These are phyloP conservation scores for Dasysyrphus albostriatus DNA, from an alignment of 2,888 invertebrate genomes.

Conservation along the genomic window DNA sequence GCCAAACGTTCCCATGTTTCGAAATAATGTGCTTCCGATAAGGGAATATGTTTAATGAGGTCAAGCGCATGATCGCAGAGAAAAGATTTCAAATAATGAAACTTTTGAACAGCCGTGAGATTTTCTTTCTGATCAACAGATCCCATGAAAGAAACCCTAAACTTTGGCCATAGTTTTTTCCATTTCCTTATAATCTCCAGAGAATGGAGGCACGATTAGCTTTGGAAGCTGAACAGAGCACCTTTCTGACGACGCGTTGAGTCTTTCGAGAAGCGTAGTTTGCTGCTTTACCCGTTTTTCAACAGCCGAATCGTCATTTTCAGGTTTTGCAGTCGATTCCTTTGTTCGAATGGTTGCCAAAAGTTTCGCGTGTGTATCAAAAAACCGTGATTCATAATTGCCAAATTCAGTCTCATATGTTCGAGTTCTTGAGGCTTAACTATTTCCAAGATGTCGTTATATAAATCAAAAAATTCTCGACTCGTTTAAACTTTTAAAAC, in stretches of 20 bases:
- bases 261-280: too few relatives aligned
- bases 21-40: not conserved
- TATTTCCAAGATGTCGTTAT: not conserved
- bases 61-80: not conserved
- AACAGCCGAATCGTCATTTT: not conserved
- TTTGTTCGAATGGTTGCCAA: not conserved
- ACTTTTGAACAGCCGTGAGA: not conserved
- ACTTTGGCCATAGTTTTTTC: too few relatives aligned
- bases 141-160: conserved; percentile 1
- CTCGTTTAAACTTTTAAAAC: too few relatives aligned
- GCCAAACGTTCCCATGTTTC: conserved; percentile 1
- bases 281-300: not conserved
- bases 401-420: not conserved
- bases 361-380: not conserved
- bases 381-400: not conserved
- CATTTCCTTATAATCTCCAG: too few relatives aligned
- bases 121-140: conserved; percentile 3
- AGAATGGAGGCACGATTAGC: too few relatives aligned
- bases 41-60: conserved; percentile 3
- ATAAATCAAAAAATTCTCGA: not conserved
- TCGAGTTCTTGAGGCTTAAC: not conserved
- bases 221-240: too few relatives aligned
- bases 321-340: not conserved
- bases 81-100: not conserved
- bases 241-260: too few relatives aligned